Conservation (phyloP, 2,888 invertebrate species). For the Philopedon plagiatum region DNA sequence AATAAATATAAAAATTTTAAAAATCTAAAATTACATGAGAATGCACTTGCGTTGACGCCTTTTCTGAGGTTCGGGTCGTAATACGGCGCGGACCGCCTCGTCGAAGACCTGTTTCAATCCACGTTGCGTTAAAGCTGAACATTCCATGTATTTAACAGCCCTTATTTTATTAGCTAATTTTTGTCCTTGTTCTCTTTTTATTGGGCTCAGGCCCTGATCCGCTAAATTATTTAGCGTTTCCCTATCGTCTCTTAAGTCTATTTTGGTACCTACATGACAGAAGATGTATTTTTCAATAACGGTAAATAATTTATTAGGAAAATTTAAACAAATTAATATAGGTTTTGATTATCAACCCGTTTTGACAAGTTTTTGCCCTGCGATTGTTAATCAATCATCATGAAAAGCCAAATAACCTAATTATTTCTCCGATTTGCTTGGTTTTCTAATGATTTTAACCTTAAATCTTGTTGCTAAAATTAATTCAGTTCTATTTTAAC, state of each 20-base stretch:
- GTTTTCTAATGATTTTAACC: too few species aligned
- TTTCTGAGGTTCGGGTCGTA: slow-evolving; percentile 97
- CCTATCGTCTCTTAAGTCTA: slow-evolving; percentile 97
- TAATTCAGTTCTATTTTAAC: too few species aligned
- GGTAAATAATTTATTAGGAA: too few species aligned
- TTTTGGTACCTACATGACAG: slow-evolving; percentile 87
- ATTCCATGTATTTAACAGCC: slow-evolving; percentile 99
- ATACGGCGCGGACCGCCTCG: slow-evolving; percentile 97
- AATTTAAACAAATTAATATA: too few species aligned
- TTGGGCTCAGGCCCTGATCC: slow-evolving; percentile 95
- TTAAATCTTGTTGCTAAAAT: too few species aligned
- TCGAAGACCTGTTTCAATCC: slow-evolving; percentile 99
- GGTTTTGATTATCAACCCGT: too few species aligned
- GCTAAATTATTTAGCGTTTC: slow-evolving; percentile 93
- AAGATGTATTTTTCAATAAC: not conserved
- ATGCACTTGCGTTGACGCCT: slow-evolving; percentile 93
- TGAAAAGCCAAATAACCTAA: too few species aligned
- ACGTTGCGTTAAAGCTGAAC: slow-evolving; percentile 98
- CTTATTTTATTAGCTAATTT: slow-evolving; percentile 98
- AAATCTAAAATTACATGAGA: slow-evolving; percentile 63
- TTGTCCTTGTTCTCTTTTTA: slow-evolving; percentile 98
- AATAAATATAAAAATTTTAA: slow-evolving; percentile 57
- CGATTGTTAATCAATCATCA: too few species aligned
- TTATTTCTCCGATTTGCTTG: too few species aligned
- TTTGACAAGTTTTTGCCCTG: too few species aligned